Evolutionary conservation across 2,113 vertebrate genomes (phyloP).

Genomic region (Aphyosemion australe): DNA sequence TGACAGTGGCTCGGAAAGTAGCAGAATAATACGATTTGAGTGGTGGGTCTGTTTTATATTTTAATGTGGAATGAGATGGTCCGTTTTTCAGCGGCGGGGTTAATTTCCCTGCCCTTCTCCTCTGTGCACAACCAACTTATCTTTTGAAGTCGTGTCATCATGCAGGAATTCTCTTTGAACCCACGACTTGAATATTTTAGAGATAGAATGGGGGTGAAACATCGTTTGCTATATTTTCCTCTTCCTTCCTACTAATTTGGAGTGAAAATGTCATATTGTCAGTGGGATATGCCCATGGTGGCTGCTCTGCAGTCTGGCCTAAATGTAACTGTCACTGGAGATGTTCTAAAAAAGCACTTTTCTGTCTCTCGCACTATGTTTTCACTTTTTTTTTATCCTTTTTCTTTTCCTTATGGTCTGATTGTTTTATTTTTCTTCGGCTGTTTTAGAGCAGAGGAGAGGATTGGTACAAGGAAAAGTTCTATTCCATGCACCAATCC

Average conservation of each 20-base stretch:
- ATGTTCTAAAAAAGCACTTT: conserved; percentile 44
- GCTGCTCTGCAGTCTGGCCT: conserved; percentile 52
- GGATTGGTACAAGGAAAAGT: too few relatives aligned
- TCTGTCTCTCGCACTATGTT: conserved; percentile 30
- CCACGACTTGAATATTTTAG: conserved; percentile 55
- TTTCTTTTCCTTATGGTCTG: background rate
- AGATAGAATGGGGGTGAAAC: conserved; percentile 31
- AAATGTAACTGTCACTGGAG: conserved; percentile 64
- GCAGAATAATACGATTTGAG: conserved; percentile 50
- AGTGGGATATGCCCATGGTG: conserved; percentile 51
- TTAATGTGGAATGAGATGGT: background rate
- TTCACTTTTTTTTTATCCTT: conserved; percentile 7
- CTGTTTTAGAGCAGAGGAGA: too few relatives aligned
- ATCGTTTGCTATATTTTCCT: conserved; percentile 53
- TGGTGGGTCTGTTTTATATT: background rate
- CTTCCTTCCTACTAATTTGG: conserved; percentile 27
- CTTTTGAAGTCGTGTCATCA: conserved; percentile 39
- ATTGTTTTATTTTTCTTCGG: background rate
- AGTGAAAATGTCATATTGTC: conserved; percentile 60
- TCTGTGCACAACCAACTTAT: conserved; percentile 23
- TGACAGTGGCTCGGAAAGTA: too few relatives aligned
- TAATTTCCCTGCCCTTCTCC: conserved; percentile 8
- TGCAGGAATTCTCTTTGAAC: conserved; percentile 54
- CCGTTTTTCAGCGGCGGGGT: conserved; percentile 5
- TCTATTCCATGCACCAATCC: too few relatives aligned